Evolutionary conservation across 2,797 vertebrate genomes (phyloP), one percentile per base, ranked within the genome.

Genomic region (Malurus leucopterus): DNA sequence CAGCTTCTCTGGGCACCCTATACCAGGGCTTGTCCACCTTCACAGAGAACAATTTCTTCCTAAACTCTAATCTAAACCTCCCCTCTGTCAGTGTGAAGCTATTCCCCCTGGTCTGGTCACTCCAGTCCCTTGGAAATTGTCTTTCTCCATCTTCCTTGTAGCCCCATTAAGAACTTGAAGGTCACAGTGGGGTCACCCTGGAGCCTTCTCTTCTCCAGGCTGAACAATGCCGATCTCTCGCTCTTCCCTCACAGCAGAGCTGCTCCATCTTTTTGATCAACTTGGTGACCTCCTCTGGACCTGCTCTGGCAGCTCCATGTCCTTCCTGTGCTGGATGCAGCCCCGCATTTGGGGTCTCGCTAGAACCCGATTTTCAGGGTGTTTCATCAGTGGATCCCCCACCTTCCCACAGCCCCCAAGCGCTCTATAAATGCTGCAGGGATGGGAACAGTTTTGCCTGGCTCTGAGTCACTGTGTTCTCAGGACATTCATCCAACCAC

Each of bases 341-440:
- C 12, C 19, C 34, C 54, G 55, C 3, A 8, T 15, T 18, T 36
- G n/a, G 17, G 13, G 13, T n/a, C n/a, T 63, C 61, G n/a, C 30
- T 61, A 81, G 29, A 57, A 30, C 1, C 2, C 0, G 0, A 64
- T 41, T 62, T 29, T 9, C 19, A 27, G 30, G n/a, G 9, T 46
- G 16, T 75, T 62, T 41, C 19, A 7, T 51, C 2, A 38, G 44
- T 6, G 5, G 58, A 68, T 6, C 26, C 29, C 12, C 55, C 34
- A 9, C 55, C 13, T 54, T n/a, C 34, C 40, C 24, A 11, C 24
- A 24, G 38, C 6, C 20, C 20, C 27, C 57, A 32, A 46, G 44
- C 10, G 4, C 1, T 1, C 2, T 2, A 19, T 1, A 38, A 20
- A 1, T 1, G 15, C 40, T 29, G 47, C 44, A 55, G 77, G 59